Base-by-base conservation (phyloP, 1,140 invertebrate genomes). In the Drosophila biarmipes region DNA sequence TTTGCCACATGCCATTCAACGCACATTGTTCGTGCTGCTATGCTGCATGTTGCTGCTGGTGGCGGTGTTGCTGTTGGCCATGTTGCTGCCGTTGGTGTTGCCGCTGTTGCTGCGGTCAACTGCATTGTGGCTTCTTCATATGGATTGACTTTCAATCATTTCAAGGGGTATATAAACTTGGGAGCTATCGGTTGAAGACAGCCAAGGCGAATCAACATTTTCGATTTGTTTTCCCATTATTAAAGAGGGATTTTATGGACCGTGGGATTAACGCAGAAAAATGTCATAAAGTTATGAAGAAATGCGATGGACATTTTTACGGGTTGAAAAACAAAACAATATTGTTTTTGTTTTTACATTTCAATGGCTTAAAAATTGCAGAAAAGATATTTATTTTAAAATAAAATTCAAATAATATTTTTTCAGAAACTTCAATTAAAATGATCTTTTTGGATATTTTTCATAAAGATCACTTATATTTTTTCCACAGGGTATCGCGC, bases 1-100 rank as follows among this genome's bases (percentile, higher is more conserved):
- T 80, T 81, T 85, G 80, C 78, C 82, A 85, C 80, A 77, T 86
- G 81, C 80, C 80, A 68, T 79, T 59, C 78, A 58, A 63, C 45
- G 67, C 66, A 73, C 53, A 67, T 61, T 73, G 63, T 74, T 76
- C 52, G 48, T 86, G 77, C 52, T 71, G 79, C 58, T 56, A 61
- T 71, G 58, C 61, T 66, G 53, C 53, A 56, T 48, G 58, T 52
- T 61, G 62, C 54, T 62, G 31, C 34, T 68, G 53, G 43, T 52
- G 24, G 15, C 40, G 40, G 10, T 80, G 76, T 48, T 69, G 61
- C 11, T 43, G 48, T 34, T 31, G 43, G 6, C 45, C 10, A 11
- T 58, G 64, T 12, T 62, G 57, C 64, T 31, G 8, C n/a, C 4
- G 66, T 11, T 35, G 40, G 17, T 54, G 51, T 10, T 67, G 43